These are phyloP conservation scores for Rhynchonema sp. DNA, from an alignment of 2,888 invertebrate species.

Conservation along the genomic window DNA sequence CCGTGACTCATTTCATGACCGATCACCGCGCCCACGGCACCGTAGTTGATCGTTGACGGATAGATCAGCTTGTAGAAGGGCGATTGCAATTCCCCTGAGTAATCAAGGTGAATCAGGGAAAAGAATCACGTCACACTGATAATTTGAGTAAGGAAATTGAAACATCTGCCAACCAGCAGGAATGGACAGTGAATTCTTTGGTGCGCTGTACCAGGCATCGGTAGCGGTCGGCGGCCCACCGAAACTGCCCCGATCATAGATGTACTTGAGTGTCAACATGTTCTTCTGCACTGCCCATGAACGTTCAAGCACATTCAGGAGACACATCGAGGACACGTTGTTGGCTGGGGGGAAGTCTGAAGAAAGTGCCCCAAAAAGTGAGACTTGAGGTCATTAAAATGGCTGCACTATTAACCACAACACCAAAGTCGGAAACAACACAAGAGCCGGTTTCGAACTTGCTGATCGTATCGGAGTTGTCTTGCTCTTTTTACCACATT, in stretches of 20 bases:
- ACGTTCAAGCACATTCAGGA: not conserved
- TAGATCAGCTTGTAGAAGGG: not conserved
- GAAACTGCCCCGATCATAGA: not conserved
- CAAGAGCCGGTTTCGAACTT: no score
- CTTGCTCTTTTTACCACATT: no score
- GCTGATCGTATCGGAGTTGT: no score
- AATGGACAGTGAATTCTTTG: not conserved
- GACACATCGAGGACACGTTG: not conserved
- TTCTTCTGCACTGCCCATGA: not conserved
- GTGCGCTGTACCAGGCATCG: slow-evolving; percentile 1
- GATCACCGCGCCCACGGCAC: slow-evolving; percentile 2
- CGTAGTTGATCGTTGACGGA: slow-evolving; percentile 1
- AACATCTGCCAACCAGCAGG: not conserved
- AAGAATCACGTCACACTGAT: no score
- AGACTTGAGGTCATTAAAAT: no score
- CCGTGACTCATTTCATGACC: slow-evolving; percentile 6
- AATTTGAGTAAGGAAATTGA: no score
- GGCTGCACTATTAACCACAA: no score
- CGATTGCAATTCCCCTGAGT: not conserved
- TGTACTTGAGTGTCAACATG: not conserved
- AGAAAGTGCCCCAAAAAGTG: no score
- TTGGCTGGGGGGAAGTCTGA: not conserved
- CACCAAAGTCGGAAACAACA: no score
- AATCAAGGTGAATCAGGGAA: no score
- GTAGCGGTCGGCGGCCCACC: not conserved